Evolutionary conservation across 2,888 invertebrate genomes (phyloP).

Genomic region (Melanophora roralis): DNA sequence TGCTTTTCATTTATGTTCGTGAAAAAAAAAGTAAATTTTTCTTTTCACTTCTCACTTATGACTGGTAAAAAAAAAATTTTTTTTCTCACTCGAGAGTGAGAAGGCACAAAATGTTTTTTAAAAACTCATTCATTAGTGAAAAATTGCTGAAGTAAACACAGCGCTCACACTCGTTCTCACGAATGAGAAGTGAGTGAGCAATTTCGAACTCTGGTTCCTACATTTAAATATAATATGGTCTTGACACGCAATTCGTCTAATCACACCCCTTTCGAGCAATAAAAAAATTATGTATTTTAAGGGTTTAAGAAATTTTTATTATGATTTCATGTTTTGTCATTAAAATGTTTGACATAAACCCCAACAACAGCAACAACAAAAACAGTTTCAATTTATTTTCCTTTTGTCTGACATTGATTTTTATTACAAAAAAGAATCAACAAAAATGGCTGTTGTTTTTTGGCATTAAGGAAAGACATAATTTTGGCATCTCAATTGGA

Average conservation of each 20-base stretch:
- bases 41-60: too few relatives aligned
- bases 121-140: too few relatives aligned
- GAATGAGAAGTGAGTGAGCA: too few relatives aligned
- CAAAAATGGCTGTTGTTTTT: not conserved
- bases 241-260: slow-evolving; percentile 39
- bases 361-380: not conserved
- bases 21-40: too few relatives aligned
- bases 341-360: not conserved
- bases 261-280: not conserved
- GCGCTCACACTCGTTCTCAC: too few relatives aligned
- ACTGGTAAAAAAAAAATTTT: too few relatives aligned
- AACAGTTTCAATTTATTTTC: slow-evolving; percentile 8
- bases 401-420: slow-evolving; percentile 39
- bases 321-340: slow-evolving; percentile 2
- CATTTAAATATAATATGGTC: slow-evolving; percentile 46
- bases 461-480: not conserved
- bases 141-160: too few relatives aligned
- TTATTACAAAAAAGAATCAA: not conserved
- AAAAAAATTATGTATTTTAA: not conserved
- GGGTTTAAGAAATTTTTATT: slow-evolving; percentile 9
- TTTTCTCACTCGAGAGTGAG: too few relatives aligned
- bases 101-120: too few relatives aligned
- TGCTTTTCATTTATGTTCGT: too few relatives aligned
- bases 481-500: not conserved
- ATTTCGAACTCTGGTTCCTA: too few relatives aligned